phyloP scores from a whole-genome alignment of 2,113 vertebrate genomes.

The Macquaria ambigua region DNA sequence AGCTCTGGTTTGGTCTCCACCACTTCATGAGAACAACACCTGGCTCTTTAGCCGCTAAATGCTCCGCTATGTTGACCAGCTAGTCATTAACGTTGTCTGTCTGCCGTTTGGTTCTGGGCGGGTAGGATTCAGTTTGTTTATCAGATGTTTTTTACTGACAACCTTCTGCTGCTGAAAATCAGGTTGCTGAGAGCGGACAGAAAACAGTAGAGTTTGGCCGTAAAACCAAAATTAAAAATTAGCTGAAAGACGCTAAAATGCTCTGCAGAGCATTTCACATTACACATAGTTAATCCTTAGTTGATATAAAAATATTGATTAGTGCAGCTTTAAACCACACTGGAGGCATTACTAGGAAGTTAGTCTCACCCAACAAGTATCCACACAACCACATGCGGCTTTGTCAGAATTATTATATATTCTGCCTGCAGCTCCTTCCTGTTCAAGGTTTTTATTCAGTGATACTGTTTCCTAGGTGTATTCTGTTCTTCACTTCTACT shows the following conservation, averaged over 20 bases:
- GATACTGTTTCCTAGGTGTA: conserved; percentile 54
- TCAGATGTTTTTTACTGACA: neutral
- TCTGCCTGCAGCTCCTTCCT: conserved; percentile 57
- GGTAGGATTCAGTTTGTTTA: conserved; percentile 6
- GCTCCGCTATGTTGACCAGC: neutral
- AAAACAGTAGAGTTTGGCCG: neutral
- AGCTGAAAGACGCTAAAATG: conserved; percentile 17
- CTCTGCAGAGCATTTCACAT: neutral
- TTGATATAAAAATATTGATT: neutral
- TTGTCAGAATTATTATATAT: conserved; percentile 46
- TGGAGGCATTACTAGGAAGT: neutral
- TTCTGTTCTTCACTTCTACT: conserved; percentile 49
- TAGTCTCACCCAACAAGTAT: conserved; percentile 23
- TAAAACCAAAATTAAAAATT: conserved; percentile 18
- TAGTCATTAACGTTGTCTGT: neutral
- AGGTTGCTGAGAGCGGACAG: neutral
- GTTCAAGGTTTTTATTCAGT: conserved; percentile 45
- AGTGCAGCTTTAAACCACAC: conserved; percentile 6
- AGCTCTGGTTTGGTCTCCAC: neutral
- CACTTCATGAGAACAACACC: neutral
- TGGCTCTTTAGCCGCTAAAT: neutral
- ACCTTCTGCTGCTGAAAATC: conserved; percentile 22
- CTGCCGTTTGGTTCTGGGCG: neutral
- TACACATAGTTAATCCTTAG: neutral
- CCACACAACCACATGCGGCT: conserved; percentile 12